Evolutionary conservation across 2,113 vertebrate species (phyloP).

Genomic region (Archilochus colubris): DNA sequence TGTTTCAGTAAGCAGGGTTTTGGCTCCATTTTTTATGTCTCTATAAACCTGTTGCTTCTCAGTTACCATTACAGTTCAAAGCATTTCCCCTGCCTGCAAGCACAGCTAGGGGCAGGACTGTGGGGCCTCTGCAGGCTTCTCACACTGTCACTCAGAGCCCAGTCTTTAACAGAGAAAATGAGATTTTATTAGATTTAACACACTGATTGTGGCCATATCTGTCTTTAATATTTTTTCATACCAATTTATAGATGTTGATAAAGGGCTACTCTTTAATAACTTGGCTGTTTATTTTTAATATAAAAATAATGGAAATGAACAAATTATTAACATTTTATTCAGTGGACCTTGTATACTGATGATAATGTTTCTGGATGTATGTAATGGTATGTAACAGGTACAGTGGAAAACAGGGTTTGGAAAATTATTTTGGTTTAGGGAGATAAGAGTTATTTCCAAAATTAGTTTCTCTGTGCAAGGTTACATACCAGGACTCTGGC

Average conservation of each 20-base stretch:
- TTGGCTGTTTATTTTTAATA: neutral
- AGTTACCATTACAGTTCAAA: neutral
- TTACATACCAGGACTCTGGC: neutral
- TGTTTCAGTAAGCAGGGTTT: neutral
- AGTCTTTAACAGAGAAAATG: neutral
- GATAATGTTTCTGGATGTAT: neutral
- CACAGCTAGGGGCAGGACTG: neutral
- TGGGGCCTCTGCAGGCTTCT: neutral
- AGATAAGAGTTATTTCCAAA: neutral
- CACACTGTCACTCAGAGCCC: neutral
- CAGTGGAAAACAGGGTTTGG: neutral
- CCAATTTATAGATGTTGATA: neutral
- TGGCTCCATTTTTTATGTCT: neutral
- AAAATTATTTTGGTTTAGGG: neutral
- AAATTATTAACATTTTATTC: neutral
- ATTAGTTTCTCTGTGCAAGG: neutral
- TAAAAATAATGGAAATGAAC: neutral
- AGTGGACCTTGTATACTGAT: neutral
- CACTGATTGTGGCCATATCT: neutral
- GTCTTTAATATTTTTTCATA: neutral
- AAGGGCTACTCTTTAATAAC: neutral
- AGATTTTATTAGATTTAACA: neutral
- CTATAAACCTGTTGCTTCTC: neutral
- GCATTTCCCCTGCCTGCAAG: rapidly evolving
- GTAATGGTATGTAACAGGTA: neutral